These are phyloP conservation scores for Apeltes quadracus DNA, from an alignment of 2,113 vertebrate species.

Conservation along the genomic window DNA sequence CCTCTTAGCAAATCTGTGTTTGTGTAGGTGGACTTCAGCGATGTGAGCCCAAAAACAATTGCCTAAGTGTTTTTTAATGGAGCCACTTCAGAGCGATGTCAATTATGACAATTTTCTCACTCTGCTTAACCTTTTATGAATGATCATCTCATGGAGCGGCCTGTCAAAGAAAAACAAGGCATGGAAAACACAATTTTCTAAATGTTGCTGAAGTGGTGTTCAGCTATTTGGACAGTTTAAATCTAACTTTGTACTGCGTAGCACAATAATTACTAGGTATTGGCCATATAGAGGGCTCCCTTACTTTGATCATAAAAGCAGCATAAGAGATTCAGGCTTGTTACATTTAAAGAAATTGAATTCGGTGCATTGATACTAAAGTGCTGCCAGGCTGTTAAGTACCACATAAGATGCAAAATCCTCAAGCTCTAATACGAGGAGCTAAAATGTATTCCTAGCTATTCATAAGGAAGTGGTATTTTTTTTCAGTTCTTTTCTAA, in stretches of 20 bases:
- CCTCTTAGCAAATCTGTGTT: constrained; percentile 38
- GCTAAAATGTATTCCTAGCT: not conserved
- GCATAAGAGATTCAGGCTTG: not conserved
- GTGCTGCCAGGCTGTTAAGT: not conserved
- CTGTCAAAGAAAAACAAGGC: not conserved
- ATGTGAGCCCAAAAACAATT: constrained; percentile 30
- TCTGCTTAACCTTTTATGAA: constrained; percentile 22
- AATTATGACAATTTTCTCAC: not conserved
- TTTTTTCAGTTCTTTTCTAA: not conserved
- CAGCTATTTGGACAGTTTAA: not conserved
- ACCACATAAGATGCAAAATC: not conserved
- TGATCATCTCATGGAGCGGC: not conserved
- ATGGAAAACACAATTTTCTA: not conserved
- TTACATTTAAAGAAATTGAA: not conserved
- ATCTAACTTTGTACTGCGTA: too few relatives aligned
- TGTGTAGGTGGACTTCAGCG: constrained; percentile 34
- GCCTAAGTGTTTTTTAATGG: constrained; percentile 50
- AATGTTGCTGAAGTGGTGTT: constrained; percentile 2
- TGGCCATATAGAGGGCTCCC: not conserved
- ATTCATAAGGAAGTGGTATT: not conserved
- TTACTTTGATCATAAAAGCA: not conserved
- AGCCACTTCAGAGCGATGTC: constrained; percentile 29
- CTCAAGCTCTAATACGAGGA: not conserved
- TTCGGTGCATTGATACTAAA: not conserved
- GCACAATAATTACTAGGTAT: not conserved